Percentiles rank a stretch among this genome's conserved stretches.
Conservation (phyloP, 1,140 invertebrate species). For the Drosophila varians region DNA sequence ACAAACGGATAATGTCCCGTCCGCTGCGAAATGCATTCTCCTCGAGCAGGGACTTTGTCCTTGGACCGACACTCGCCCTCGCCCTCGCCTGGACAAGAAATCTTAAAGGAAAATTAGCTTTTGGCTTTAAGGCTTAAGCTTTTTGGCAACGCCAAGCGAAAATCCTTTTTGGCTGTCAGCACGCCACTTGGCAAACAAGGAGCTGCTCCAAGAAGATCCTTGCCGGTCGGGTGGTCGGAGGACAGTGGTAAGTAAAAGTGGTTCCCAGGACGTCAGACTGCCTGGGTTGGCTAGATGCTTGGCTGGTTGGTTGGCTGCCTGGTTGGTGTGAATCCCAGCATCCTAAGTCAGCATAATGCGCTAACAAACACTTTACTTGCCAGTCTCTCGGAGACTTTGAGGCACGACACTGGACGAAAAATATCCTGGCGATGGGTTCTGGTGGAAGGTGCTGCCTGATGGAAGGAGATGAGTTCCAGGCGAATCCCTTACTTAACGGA, state of each 20-base stretch:
- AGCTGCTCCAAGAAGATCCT: conserved; percentile 26
- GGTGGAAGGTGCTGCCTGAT: conserved; percentile 2
- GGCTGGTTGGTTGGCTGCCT: conserved; percentile 12
- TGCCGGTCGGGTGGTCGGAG: conserved; percentile 20
- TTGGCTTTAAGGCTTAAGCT: conserved; percentile 81
- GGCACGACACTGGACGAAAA: conserved; percentile 44
- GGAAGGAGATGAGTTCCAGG: conserved; percentile 17
- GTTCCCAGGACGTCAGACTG: conserved; percentile 28
- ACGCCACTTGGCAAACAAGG: conserved; percentile 78
- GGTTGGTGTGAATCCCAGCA: conserved; percentile 66
- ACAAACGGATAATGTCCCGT: conserved; percentile 78
- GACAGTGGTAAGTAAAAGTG: conserved; percentile 75
- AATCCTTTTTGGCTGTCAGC: conserved; percentile 82
- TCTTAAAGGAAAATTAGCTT: conserved; percentile 82
- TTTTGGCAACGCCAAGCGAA: conserved; percentile 75
- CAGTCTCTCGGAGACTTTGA: conserved; percentile 38
- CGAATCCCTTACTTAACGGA: conserved; percentile 40
- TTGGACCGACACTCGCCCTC: neutral
- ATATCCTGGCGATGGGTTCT: conserved; percentile 5
- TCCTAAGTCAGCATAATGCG: conserved; percentile 79
- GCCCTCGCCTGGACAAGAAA: conserved; percentile 39
- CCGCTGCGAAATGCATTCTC: conserved; percentile 50
- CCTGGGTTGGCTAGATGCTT: neutral
- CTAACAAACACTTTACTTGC: conserved; percentile 79
- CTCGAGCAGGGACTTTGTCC: conserved; percentile 30